Percentiles rank a stretch among this genome's conserved stretches.
These are phyloP conservation scores for Muntiacus reevesi DNA, from an alignment of 2,113 vertebrate species.

Conservation along the genomic window DNA sequence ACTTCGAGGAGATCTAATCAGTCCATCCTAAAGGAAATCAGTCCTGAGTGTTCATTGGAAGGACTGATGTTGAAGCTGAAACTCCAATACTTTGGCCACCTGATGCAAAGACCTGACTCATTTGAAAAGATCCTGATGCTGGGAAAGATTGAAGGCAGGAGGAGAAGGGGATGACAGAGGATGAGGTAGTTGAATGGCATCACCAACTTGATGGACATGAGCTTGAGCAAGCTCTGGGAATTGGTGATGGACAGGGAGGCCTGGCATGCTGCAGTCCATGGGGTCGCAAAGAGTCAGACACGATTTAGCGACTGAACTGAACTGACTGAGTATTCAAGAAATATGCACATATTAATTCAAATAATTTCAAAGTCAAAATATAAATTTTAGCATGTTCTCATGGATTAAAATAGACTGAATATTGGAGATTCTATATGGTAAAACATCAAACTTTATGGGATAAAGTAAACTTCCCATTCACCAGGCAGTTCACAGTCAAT, in stretches of 20 bases:
- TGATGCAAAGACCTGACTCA: neutral
- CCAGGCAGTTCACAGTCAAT: neutral
- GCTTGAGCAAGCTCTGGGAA: neutral
- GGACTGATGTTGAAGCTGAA: neutral
- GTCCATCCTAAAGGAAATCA: neutral
- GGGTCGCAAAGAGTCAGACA: fast-evolving
- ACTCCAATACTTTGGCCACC: neutral
- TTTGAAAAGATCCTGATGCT: neutral
- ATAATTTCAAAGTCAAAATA: neutral
- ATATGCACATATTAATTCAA: neutral
- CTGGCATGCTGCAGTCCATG: neutral
- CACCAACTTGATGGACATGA: neutral
- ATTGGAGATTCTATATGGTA: neutral
- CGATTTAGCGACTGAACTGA: neutral
- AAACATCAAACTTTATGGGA: neutral
- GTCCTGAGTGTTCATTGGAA: neutral
- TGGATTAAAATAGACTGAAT: neutral
- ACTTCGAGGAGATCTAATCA: neutral
- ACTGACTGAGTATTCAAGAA: neutral
- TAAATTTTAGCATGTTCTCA: neutral
- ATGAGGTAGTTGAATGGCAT: neutral
- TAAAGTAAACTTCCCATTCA: neutral
- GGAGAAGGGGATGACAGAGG: neutral
- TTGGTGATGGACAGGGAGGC: neutral
- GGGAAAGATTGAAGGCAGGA: neutral